Base-by-base conservation (phyloP, 2,113 vertebrate species). In the Aplodontia rufa region DNA sequence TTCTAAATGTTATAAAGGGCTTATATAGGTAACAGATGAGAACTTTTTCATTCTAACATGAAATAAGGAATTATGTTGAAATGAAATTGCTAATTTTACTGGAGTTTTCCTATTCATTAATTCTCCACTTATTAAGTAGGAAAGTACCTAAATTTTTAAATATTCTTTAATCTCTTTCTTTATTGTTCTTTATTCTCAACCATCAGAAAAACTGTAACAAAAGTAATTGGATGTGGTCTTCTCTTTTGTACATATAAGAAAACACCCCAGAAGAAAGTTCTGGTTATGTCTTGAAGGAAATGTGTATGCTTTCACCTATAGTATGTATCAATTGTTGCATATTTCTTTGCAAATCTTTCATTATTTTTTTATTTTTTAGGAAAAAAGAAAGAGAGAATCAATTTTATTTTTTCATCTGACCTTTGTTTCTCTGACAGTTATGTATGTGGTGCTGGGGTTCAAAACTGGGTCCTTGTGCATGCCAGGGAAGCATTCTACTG, bases 1-100 rank as follows among this genome's bases (percentile, higher is more conserved):
- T 96, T 96, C 97, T 94, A 96, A 97, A 94, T 91, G 82, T 83
- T 95, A 51, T 75, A 96, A 72, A 69, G 40, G 66, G 53, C 62
- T 95, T 84, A 69, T 30, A 62, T 55, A 96, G 95, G 80, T 87
- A 87, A 11, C 66, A 84, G 78, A 81, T 3, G 1, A 95, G 75
- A 94, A 94, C 26, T 42, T 79, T 78, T 87, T 71, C 66, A 90
- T 74, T 93, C 45, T 90, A 87, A 92, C 75, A n/a, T 79, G 47
- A 95, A 94, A 91, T 87, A 91, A 76, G 66, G 30, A 94, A 66
- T 71, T 69, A 71, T 11, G 47, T 60, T 81, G 66, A 69, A 83
- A 93, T 75, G 9, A 74, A 78, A 49, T 84, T 22, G 76, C 53
- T 62, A 60, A 69, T 86, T 93, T 55, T 58, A 90, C 42, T 47